Evolutionary conservation across 2,113 vertebrate species (phyloP).

Genomic region (Rafetus swinhoei): DNA sequence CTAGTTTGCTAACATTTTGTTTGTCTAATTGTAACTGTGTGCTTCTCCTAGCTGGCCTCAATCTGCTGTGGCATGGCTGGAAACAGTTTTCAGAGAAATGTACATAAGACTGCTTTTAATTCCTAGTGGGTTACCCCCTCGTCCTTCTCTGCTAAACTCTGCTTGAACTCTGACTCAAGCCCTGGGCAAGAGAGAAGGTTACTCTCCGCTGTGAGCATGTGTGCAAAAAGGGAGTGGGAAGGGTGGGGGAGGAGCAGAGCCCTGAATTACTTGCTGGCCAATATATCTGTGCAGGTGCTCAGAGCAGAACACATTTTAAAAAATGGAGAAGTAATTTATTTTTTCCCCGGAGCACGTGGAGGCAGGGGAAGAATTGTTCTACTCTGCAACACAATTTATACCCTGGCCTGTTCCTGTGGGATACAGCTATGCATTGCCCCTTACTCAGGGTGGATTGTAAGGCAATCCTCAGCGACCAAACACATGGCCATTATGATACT

Average conservation of each 20-base stretch:
- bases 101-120: neutral
- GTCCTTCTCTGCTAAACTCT: neutral
- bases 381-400: neutral
- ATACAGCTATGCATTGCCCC: neutral
- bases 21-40: neutral
- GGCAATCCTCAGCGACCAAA: neutral
- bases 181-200: too few relatives aligned
- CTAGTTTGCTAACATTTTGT: neutral
- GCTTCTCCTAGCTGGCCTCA: neutral
- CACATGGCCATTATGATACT: too few relatives aligned
- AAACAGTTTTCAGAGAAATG: neutral
- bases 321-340: neutral
- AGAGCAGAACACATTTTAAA: neutral
- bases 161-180: neutral
- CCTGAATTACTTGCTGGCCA: too few relatives aligned
- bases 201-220: too few relatives aligned
- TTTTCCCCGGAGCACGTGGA: neutral
- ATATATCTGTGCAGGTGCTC: too few relatives aligned
- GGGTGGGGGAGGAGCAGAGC: too few relatives aligned
- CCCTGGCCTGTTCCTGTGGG: rapidly evolving
- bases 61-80: neutral
- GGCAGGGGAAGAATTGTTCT: neutral
- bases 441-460: rapidly evolving
- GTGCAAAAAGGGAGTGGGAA: too few relatives aligned
- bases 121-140: neutral